Conservation (phyloP, 2,797 vertebrate species). For the Rhynchotus rufescens region DNA sequence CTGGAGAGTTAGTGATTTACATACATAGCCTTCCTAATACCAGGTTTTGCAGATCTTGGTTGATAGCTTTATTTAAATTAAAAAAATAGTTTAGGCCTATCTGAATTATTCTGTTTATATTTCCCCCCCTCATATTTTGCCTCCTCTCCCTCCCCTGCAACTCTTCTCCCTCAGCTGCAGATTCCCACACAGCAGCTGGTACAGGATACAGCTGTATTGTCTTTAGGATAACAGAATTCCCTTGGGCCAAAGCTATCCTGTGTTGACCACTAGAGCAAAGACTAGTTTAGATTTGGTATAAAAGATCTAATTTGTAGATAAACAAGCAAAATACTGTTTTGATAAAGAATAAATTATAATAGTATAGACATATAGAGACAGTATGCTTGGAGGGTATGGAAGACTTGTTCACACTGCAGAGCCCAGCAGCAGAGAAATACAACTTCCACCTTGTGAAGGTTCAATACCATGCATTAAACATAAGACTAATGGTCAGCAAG, state of each 20-base stretch:
- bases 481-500: background rate
- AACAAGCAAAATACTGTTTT: background rate
- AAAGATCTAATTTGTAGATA: background rate
- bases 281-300: background rate
- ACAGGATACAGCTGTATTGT: conserved; percentile 47
- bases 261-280: background rate
- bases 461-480: background rate
- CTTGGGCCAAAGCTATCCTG: conserved; percentile 12
- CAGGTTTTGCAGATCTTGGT: background rate
- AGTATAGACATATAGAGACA: background rate
- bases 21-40: background rate
- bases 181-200: conserved; percentile 31
- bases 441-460: background rate
- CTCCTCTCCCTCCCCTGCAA: background rate
- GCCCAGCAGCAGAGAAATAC: background rate
- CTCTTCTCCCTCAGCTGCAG: background rate
- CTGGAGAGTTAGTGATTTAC: background rate
- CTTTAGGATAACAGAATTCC: background rate
- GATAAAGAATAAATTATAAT: background rate
- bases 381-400: background rate
- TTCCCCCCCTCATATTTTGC: background rate
- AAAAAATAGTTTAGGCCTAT: background rate
- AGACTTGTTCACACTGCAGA: background rate
- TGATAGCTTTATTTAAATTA: background rate
- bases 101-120: background rate